Conservation (phyloP, 2,888 invertebrate species). For the Plebejus argus region DNA sequence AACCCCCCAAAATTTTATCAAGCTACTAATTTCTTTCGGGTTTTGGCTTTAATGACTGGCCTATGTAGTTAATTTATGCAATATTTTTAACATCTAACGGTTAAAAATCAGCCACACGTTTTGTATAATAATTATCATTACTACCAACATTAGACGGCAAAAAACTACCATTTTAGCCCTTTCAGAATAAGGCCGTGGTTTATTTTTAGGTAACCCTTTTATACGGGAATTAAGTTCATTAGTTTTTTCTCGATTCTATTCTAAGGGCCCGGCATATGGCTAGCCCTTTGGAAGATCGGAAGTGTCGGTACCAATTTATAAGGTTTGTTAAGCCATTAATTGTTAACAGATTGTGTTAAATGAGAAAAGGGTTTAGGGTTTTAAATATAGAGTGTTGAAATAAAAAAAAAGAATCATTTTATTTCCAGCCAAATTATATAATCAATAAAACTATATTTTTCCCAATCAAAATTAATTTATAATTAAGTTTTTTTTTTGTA, state of each 20-base stretch:
- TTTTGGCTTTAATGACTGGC: too few species aligned
- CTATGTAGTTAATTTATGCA: neutral
- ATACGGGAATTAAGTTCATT: slow-evolving; percentile 78
- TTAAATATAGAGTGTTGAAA: neutral
- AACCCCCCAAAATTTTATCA: too few species aligned
- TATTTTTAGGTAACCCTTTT: slow-evolving; percentile 78
- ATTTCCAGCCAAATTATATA: too few species aligned
- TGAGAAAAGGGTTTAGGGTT: slow-evolving; percentile 6
- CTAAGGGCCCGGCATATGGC: slow-evolving; percentile 47
- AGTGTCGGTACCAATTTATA: slow-evolving; percentile 27
- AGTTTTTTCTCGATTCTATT: slow-evolving; percentile 72
- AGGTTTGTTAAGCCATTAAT: slow-evolving; percentile 23
- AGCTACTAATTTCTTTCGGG: too few species aligned
- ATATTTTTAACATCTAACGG: neutral
- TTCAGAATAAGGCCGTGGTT: slow-evolving; percentile 56
- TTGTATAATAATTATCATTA: neutral
- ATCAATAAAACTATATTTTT: too few species aligned
- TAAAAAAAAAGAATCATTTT: neutral
- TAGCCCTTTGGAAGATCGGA: slow-evolving; percentile 35
- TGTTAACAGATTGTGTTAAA: slow-evolving; percentile 22
- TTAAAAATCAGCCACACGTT: neutral
- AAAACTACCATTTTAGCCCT: neutral
- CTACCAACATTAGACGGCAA: neutral
- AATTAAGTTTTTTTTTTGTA: too few species aligned
- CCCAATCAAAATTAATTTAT: too few species aligned